Evolutionary conservation across 2,797 vertebrate genomes (phyloP), one percentile per base, ranked within the genome.

Genomic region (Mustela erminea): DNA sequence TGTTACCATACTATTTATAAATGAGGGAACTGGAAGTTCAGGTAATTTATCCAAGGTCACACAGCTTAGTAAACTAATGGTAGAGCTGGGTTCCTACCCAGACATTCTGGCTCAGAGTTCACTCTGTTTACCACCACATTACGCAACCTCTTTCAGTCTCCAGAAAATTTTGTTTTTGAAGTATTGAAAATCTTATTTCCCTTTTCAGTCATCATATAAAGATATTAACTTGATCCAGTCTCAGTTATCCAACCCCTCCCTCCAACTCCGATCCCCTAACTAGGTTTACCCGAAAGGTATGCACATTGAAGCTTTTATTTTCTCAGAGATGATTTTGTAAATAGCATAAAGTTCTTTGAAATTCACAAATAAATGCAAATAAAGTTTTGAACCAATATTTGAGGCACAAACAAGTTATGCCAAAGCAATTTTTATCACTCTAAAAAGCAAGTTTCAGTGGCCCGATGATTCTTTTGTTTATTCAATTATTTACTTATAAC

Each of bases 391-490:
- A 78, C 90, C 74, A 93, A 93, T 90, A 91, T 60, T 96, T 82
- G 94, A 81, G 1, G 1, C 5, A 90, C 23, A 23, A 96, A 82
- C 64, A 81, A 98, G 15, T 72, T 96, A 18, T 96, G 72, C 43
- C 70, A 96, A 97, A 96, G 70, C 49, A 94, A 62, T 81, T 93
- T 98, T 96, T 95, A 98, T 96, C 83, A 96, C 78, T 77, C 96
- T 81, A 83, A 84, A 95, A 97, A 84, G 52, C 90, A 96, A 96
- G 81, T 94, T 64, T 93, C 20, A 91, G 82, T 88, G 49, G 27
- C 54, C 43, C 94, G 90, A 81, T 18, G 11, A 85, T 72, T 95
- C 87, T 82, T 87, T 94, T 84, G 85, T 95, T 94, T 97, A 66
- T 88, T 95, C 85, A 62, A 92, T 84, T 94, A 82, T 86, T 97